Conservation (phyloP, 2,888 invertebrate genomes). For the Lasioglossum malachurum region DNA sequence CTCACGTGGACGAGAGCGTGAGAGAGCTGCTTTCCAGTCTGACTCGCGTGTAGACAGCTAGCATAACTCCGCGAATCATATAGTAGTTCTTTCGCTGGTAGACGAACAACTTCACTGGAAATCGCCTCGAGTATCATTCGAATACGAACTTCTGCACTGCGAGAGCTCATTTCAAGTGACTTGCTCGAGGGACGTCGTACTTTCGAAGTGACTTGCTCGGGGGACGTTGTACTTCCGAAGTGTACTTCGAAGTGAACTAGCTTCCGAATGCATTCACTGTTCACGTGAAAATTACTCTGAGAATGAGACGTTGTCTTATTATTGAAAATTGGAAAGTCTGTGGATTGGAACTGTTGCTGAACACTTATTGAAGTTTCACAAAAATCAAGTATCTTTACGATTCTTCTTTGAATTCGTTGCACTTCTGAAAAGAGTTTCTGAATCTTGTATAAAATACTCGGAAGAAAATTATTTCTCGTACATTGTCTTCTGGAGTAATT, state of each 20-base stretch:
- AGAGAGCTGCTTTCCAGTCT: neutral
- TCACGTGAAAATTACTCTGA: neutral
- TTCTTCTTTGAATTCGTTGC: too few species aligned
- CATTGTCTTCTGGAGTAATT: neutral
- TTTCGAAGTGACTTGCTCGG: neutral
- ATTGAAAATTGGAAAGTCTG: neutral
- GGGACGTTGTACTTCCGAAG: neutral
- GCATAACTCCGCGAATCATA: slow-evolving; percentile 2
- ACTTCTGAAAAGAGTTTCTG: too few species aligned
- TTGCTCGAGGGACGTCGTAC: neutral
- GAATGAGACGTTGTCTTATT: neutral
- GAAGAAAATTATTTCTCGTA: neutral
- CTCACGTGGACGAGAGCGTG: slow-evolving; percentile 1
- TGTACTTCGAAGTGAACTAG: neutral
- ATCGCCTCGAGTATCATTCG: neutral
- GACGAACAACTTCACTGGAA: neutral
- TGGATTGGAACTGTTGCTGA: neutral
- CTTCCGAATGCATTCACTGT: neutral
- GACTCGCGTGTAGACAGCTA: neutral
- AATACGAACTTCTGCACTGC: neutral
- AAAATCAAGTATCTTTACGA: neutral
- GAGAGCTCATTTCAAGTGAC: neutral
- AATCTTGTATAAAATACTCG: neutral
- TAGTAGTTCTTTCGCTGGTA: neutral
- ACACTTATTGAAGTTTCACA: neutral